phyloP scores from a whole-genome alignment of 2,888 invertebrate species.

The Sthenelais limicola region DNA sequence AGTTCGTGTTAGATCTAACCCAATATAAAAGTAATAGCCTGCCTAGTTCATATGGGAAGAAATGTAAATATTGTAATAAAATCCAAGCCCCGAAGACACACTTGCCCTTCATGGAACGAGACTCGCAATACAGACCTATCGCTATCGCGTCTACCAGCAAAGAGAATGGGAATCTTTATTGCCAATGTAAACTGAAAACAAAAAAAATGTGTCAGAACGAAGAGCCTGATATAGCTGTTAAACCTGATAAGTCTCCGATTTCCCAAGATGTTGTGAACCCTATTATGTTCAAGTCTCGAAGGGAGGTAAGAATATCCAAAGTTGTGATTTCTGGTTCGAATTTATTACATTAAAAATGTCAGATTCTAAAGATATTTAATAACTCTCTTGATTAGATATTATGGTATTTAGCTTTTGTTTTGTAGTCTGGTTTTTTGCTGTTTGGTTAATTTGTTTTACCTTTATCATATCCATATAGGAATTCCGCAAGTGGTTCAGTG shows the following conservation, averaged over 20 bases:
- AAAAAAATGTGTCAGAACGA: slow-evolving; percentile 4
- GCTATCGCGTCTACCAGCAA: background rate
- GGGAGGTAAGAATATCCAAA: slow-evolving; percentile 41
- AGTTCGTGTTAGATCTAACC: slow-evolving; percentile 26
- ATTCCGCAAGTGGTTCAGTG: slow-evolving; percentile 69
- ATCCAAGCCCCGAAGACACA: slow-evolving; percentile 26
- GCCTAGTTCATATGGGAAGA: slow-evolving; percentile 40
- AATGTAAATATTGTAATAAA: slow-evolving; percentile 18
- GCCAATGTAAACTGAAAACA: slow-evolving; percentile 8
- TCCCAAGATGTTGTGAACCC: slow-evolving; percentile 5
- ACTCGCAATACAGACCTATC: background rate
- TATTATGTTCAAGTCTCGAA: slow-evolving; percentile 26
- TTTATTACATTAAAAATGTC: too few species aligned
- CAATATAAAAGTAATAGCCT: slow-evolving; percentile 44
- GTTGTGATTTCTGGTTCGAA: too few species aligned
- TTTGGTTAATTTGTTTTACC: too few species aligned
- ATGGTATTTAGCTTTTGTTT: background rate
- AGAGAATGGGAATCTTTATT: slow-evolving; percentile 4
- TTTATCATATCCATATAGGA: too few species aligned
- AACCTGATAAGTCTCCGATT: slow-evolving; percentile 1
- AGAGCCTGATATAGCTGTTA: background rate
- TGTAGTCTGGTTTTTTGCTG: background rate
- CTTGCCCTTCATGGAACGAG: slow-evolving; percentile 17
- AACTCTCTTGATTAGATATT: background rate
- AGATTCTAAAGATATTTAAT: too few species aligned